These are phyloP conservation scores for Rattus rattus DNA, from an alignment of 2,113 vertebrate genomes.

Conservation along the genomic window DNA sequence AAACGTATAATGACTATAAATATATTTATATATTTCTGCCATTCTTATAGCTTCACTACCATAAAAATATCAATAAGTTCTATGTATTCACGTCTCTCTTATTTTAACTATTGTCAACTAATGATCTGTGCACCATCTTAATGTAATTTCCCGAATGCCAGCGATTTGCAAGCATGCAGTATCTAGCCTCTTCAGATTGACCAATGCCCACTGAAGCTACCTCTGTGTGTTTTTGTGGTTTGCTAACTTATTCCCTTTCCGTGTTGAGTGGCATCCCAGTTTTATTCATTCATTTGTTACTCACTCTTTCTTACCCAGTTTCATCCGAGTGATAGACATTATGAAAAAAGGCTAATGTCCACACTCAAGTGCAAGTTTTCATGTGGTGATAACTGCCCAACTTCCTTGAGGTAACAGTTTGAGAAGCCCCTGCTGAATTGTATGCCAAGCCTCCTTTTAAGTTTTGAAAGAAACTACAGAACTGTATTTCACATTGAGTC, in stretches of 20 bases:
- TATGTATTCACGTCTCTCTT: neutral
- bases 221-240: neutral
- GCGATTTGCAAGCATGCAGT: neutral
- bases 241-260: neutral
- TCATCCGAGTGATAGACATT: neutral
- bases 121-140: neutral
- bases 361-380: neutral
- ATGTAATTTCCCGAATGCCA: neutral
- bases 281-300: neutral
- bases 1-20: neutral
- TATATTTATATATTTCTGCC: fast-evolving
- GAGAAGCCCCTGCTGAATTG: neutral
- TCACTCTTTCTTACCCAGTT: neutral
- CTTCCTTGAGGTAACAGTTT: neutral
- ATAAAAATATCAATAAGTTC: neutral
- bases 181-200: neutral
- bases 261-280: neutral
- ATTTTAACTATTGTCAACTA: neutral
- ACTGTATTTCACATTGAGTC: neutral
- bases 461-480: neutral
- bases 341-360: neutral
- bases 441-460: neutral
- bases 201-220: neutral
- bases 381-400: neutral
- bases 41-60: neutral